phyloP scores from a whole-genome alignment of 2,113 vertebrate genomes.

The Coptodon rendalli region DNA sequence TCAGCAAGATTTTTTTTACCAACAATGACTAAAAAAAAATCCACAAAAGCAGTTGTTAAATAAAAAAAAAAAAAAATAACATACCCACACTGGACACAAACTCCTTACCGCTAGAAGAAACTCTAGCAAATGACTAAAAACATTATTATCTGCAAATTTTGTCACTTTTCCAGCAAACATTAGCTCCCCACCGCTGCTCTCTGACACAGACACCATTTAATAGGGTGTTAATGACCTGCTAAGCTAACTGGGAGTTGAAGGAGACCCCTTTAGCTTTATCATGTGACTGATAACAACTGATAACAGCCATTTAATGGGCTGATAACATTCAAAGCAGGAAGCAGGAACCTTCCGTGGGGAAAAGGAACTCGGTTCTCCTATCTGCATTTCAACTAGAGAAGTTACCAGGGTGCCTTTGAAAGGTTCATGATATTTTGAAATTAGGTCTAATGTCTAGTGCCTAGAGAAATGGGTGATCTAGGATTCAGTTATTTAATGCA shows the following conservation, averaged over 20 bases:
- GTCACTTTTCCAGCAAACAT: not conserved
- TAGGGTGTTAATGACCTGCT: not conserved
- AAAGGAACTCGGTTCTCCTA: not conserved
- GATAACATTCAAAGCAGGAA: not conserved
- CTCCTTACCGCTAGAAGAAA: not conserved
- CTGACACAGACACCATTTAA: not conserved
- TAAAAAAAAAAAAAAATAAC: not conserved
- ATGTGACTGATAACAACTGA: not conserved
- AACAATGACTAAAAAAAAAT: not conserved
- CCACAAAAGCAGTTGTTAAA: not conserved
- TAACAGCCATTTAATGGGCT: not conserved
- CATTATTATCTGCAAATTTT: not conserved
- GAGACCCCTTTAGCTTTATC: not conserved
- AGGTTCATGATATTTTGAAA: not conserved
- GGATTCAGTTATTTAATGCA: not conserved
- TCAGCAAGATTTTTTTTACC: not conserved
- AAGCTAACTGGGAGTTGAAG: not conserved
- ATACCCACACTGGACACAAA: not conserved
- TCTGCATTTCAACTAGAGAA: not conserved
- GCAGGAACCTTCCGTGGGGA: not conserved
- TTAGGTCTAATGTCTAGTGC: not conserved
- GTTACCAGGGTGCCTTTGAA: not conserved
- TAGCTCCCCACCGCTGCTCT: not conserved
- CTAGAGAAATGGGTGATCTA: not conserved
- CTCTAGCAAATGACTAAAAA: not conserved